A percentile compares a stretch with the other conserved stretches of the same genome.
Evolutionary conservation across 2,113 vertebrate species (phyloP).

Genomic region (Orcinus orca): DNA sequence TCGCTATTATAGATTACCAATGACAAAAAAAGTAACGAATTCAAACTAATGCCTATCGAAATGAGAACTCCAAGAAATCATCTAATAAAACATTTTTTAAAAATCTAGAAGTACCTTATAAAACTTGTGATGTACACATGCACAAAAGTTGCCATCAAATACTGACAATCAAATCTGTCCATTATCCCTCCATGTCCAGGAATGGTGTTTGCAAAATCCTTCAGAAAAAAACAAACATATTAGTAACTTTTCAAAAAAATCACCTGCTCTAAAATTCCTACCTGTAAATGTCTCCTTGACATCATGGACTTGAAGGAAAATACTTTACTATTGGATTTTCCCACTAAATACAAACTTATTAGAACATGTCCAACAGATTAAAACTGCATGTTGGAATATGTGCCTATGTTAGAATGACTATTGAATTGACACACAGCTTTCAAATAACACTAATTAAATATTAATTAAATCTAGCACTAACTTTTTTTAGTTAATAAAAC

Average conservation of each 20-base stretch:
- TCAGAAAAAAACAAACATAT: background rate
- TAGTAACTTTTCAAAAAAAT: background rate
- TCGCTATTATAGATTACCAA: background rate
- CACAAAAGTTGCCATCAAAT: slow-evolving; percentile 98
- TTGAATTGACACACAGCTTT: background rate
- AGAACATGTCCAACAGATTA: background rate
- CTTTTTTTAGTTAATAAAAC: background rate
- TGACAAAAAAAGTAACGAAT: background rate
- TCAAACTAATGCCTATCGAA: background rate
- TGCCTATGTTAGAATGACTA: background rate
- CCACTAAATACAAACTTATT: background rate
- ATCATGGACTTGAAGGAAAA: background rate
- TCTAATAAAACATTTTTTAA: background rate
- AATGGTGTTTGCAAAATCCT: slow-evolving; percentile 98
- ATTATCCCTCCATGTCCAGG: slow-evolving; percentile 98
- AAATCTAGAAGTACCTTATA: slow-evolving; percentile 87
- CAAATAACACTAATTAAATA: background rate
- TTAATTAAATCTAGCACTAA: background rate
- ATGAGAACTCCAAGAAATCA: background rate
- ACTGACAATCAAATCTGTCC: slow-evolving; percentile 99
- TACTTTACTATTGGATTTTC: background rate
- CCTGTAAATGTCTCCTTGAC: background rate
- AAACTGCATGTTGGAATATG: background rate
- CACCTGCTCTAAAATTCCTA: background rate
- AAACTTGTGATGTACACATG: slow-evolving; percentile 98